Conservation (phyloP, 2,113 vertebrate genomes). For the Peromyscus polionotus region DNA sequence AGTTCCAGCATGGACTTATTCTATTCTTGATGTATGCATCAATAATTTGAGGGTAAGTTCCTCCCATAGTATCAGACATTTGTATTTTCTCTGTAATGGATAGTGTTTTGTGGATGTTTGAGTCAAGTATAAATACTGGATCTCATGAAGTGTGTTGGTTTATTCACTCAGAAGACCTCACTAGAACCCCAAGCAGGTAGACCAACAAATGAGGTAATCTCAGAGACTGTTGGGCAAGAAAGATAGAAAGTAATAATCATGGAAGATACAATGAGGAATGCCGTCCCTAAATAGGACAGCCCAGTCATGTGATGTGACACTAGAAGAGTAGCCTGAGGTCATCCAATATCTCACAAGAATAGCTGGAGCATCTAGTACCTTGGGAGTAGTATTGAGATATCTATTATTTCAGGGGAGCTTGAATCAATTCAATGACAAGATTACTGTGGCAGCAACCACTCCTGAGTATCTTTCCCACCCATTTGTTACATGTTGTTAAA, state of each 20-base stretch:
- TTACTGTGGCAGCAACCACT: neutral
- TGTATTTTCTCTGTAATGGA: neutral
- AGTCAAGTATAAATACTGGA: neutral
- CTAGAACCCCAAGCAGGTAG: neutral
- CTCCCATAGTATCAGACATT: neutral
- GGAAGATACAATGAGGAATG: neutral
- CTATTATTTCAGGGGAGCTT: neutral
- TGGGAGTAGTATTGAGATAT: neutral
- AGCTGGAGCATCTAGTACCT: neutral
- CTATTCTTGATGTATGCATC: neutral
- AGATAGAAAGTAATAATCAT: neutral
- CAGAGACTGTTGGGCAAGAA: neutral
- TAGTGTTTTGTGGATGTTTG: neutral
- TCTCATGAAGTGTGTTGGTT: neutral
- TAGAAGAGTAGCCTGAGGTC: neutral
- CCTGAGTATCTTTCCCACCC: neutral
- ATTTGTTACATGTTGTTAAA: neutral
- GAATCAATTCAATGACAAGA: neutral
- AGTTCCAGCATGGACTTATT: neutral
- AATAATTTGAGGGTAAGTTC: neutral
- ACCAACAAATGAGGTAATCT: neutral
- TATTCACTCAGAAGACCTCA: neutral
- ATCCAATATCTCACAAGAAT: neutral
- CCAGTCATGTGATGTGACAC: neutral
- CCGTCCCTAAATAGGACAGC: neutral